Evolutionary conservation across 2,888 invertebrate species (phyloP).

Genomic region (Phania funesta): DNA sequence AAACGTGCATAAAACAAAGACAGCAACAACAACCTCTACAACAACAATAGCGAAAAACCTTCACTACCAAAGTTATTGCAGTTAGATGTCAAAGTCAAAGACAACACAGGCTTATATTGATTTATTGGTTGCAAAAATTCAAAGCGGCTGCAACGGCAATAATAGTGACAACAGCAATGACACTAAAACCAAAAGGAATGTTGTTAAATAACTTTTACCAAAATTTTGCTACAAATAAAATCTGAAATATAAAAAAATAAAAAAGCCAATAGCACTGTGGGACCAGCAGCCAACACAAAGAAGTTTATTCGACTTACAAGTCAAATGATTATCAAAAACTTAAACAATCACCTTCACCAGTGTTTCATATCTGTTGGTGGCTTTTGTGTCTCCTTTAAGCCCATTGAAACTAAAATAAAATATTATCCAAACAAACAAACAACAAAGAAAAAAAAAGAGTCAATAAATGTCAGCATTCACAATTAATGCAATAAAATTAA

Average conservation of each 20-base stretch:
- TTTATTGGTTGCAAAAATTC: slow-evolving; percentile 54
- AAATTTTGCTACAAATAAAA: slow-evolving; percentile 7
- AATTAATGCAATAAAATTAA: slow-evolving; percentile 29
- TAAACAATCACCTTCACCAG: slow-evolving; percentile 50
- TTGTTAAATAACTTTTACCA: slow-evolving; percentile 30
- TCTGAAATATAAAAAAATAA: too few relatives aligned
- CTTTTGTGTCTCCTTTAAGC: slow-evolving; percentile 9
- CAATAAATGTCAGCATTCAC: slow-evolving; percentile 64
- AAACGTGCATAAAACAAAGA: slow-evolving; percentile 16
- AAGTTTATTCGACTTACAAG: slow-evolving; percentile 21
- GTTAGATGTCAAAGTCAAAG: slow-evolving; percentile 66
- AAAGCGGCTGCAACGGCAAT: slow-evolving; percentile 27
- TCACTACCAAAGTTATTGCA: slow-evolving; percentile 49
- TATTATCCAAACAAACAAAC: too few relatives aligned
- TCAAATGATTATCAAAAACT: slow-evolving; percentile 38
- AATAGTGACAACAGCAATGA: slow-evolving; percentile 8
- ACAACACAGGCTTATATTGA: slow-evolving; percentile 64
- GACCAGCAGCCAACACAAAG: slow-evolving; percentile 10
- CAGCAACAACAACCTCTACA: slow-evolving; percentile 15
- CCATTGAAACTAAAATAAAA: slow-evolving; percentile 12
- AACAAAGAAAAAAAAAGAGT: slow-evolving; percentile 47
- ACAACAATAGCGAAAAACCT: slow-evolving; percentile 46
- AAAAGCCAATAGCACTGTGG: not conserved
- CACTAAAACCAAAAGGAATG: not conserved
- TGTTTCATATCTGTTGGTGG: not conserved